These are phyloP conservation scores for Ryuthela nishihirai DNA, from an alignment of 2,888 invertebrate species.

Conservation along the genomic window DNA sequence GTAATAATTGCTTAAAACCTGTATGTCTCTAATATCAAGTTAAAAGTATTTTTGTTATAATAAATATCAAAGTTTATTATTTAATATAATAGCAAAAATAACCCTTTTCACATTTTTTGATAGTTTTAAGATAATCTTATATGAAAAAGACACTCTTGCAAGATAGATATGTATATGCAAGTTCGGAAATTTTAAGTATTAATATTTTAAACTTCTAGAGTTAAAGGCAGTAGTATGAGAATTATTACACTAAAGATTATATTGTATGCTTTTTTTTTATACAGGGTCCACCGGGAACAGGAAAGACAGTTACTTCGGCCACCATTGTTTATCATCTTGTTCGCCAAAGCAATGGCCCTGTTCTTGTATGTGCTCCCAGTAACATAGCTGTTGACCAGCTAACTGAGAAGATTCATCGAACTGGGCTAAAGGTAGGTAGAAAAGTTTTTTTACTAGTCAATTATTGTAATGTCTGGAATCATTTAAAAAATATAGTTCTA, in stretches of 20 bases:
- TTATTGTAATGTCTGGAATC: too few relatives aligned
- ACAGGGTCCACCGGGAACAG: conserved; percentile 89
- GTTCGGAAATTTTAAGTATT: background rate
- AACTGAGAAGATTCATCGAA: conserved; percentile 96
- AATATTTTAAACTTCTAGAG: background rate
- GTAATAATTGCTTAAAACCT: too few relatives aligned
- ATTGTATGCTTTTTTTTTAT: conserved; percentile 10
- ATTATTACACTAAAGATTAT: background rate
- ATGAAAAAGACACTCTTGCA: background rate
- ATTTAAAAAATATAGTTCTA: too few relatives aligned
- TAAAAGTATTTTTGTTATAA: too few relatives aligned
- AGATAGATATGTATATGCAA: background rate
- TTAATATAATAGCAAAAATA: too few relatives aligned
- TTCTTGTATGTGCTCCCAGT: conserved; percentile 96
- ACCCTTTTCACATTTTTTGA: background rate
- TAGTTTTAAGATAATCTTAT: background rate
- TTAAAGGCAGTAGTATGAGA: background rate
- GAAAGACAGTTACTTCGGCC: conserved; percentile 98
- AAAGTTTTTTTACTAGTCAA: background rate
- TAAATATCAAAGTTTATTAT: too few relatives aligned
- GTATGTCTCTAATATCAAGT: too few relatives aligned
- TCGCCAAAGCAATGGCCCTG: conserved; percentile 82
- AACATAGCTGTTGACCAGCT: conserved; percentile 99
- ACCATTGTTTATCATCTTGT: conserved; percentile 98
- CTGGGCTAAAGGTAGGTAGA: conserved; percentile 72